Base-by-base conservation (phyloP, 2,797 vertebrate species). In the Danio aesculapii region DNA sequence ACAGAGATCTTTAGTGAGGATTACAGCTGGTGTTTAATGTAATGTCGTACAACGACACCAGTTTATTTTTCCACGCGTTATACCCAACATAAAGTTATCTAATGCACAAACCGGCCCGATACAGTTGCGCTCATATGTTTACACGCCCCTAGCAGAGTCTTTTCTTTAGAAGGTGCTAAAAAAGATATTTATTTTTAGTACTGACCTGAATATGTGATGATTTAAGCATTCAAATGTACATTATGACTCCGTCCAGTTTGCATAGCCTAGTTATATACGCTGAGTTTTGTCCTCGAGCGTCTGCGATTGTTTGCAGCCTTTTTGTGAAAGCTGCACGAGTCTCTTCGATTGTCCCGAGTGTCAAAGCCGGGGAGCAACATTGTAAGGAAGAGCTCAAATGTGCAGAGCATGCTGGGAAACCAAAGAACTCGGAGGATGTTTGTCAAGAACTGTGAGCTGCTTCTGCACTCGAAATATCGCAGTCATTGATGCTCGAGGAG, bases 1-100 rank as follows among this genome's bases (percentile, higher is more conserved):
- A 91, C 89, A 92, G 91, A 89, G 92, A 92, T 91, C 92, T 94
- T 93, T 92, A 94, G 91, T 72, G 88, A 92, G 86, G 87, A 93
- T 89, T 91, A 89, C 81, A 90, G 92, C 90, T 76, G 84, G 83
- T 90, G 88, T 89, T 85, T 80, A 19, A 84, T 64, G 70, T 69
- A 66, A 85, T 50, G 61, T 66, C 46, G 63, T 83, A 77, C 72
- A 75, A 79, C 67, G 70, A 79, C n/a, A 57, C 61, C 66, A 43
- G 63, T 69, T 81, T 62, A 19, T 72, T 53, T 16, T 58, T 83
- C 77, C 85, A 70, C 76, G 82, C 70, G 13, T 77, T 67, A 71
- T 58, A 55, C 30, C 77, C 74, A 47, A 68, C 67, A 21, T 76
- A 85, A 75, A 85, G 58, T 82, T 14, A 84, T 83, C 46, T 83